Conservation (phyloP, 2,888 invertebrate genomes). For the Phlogophora meticulosa region DNA sequence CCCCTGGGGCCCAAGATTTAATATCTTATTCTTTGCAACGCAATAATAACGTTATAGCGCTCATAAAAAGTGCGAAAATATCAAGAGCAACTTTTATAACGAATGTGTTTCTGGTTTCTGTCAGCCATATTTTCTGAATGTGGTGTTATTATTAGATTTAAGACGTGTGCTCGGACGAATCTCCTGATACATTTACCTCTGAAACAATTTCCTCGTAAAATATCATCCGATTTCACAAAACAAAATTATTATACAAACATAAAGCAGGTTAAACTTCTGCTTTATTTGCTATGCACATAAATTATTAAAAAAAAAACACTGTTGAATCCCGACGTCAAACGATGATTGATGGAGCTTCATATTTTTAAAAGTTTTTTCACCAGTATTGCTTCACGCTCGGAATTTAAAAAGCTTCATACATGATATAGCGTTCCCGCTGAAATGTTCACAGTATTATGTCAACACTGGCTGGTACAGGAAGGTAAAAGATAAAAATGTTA, state of each 20-base stretch:
- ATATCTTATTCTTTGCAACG: constrained; percentile 53
- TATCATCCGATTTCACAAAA: constrained; percentile 34
- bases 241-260: constrained; percentile 11
- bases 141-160: constrained; percentile 62
- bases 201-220: constrained; percentile 38
- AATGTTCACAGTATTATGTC: constrained; percentile 26
- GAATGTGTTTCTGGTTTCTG: constrained; percentile 58
- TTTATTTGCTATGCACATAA: constrained; percentile 31
- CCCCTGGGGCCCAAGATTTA: constrained; percentile 33
- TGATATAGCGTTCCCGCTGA: constrained; percentile 28
- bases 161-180: constrained; percentile 30
- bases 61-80: constrained; percentile 65
- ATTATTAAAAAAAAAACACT: constrained; percentile 46
- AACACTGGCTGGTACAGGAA: constrained; percentile 17
- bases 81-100: constrained; percentile 57
- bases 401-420: constrained; percentile 48
- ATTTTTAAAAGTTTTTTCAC: constrained; percentile 37
- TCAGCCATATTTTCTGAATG: constrained; percentile 47
- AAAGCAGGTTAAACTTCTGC: constrained; percentile 11
- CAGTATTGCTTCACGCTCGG: constrained; percentile 23
- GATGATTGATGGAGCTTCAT: constrained; percentile 44
- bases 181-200: constrained; percentile 38
- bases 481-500: constrained; percentile 35
- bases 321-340: constrained; percentile 28
- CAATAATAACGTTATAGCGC: constrained; percentile 62